Evolutionary conservation across 1,140 invertebrate species (phyloP).

Genomic region (Hyles euphorbiae): DNA sequence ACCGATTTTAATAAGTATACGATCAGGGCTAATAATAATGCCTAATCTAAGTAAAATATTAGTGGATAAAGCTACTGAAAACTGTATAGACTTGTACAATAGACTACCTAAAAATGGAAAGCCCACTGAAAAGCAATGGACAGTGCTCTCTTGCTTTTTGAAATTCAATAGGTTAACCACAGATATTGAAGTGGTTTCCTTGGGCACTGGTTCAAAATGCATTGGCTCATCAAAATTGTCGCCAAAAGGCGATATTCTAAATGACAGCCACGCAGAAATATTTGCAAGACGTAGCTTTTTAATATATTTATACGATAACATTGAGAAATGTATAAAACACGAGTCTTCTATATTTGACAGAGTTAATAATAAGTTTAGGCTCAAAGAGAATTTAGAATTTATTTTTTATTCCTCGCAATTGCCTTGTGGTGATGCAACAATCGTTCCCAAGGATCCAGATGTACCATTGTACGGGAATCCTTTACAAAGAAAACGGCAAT

Average conservation of each 20-base stretch:
- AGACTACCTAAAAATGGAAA: conserved; percentile 88
- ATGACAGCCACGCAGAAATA: conserved; percentile 95
- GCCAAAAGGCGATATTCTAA: conserved; percentile 82
- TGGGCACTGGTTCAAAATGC: conserved; percentile 95
- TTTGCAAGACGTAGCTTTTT: conserved; percentile 88
- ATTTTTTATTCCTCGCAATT: conserved; percentile 92
- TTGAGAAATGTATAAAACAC: conserved; percentile 62
- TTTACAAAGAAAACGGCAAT: conserved; percentile 33
- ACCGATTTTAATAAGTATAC: background rate
- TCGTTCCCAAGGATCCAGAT: conserved; percentile 79
- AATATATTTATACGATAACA: conserved; percentile 83
- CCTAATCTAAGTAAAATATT: conserved; percentile 16
- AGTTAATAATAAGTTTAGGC: conserved; percentile 54
- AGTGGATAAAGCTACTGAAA: conserved; percentile 41
- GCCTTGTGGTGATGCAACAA: conserved; percentile 97
- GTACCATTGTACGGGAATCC: conserved; percentile 43
- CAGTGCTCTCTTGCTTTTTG: conserved; percentile 85
- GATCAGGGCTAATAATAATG: background rate
- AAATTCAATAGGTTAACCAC: conserved; percentile 61
- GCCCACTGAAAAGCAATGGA: conserved; percentile 89
- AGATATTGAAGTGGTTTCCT: conserved; percentile 80
- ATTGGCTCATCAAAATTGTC: conserved; percentile 84
- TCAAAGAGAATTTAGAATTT: conserved; percentile 82
- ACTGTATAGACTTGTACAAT: conserved; percentile 52
- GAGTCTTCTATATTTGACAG: conserved; percentile 59